A percentile compares a stretch with the other conserved stretches of the same genome.
Evolutionary conservation across 2,797 vertebrate genomes (phyloP).

Genomic region (Fringilla coelebs): DNA sequence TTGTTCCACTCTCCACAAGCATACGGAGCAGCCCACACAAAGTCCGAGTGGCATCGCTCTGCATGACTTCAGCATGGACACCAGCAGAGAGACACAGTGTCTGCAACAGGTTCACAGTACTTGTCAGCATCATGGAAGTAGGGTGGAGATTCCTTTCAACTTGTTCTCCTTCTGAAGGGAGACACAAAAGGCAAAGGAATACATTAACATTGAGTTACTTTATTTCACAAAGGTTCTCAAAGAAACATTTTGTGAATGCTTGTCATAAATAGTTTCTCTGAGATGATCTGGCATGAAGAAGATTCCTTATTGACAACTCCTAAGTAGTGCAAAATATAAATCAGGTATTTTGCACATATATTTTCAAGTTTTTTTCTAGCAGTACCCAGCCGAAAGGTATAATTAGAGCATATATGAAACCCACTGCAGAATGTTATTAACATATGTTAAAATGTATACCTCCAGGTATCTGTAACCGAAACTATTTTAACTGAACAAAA

Average conservation of each 20-base stretch:
- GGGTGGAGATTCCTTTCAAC: slow-evolving; percentile 90
- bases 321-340: background rate
- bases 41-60: slow-evolving; percentile 89
- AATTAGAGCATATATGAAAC: background rate
- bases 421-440: background rate
- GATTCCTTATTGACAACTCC: background rate
- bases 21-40: slow-evolving; percentile 92
- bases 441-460: background rate
- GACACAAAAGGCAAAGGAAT: background rate
- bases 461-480: background rate
- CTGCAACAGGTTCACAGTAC: slow-evolving; percentile 93
- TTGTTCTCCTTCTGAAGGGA: slow-evolving; percentile 85
- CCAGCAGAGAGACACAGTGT: slow-evolving; percentile 91
- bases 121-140: slow-evolving; percentile 92
- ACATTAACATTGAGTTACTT: background rate
- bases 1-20: slow-evolving; percentile 92
- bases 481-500: background rate
- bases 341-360: background rate
- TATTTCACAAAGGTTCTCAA: background rate
- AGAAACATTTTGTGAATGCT: background rate
- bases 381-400: background rate
- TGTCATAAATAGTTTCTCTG: background rate
- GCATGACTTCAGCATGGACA: slow-evolving; percentile 91
- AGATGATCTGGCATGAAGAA: background rate
- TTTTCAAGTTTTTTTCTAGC: background rate